Evolutionary conservation across 2,113 vertebrate species (phyloP).

Genomic region (Emydocephalus ijimae): DNA sequence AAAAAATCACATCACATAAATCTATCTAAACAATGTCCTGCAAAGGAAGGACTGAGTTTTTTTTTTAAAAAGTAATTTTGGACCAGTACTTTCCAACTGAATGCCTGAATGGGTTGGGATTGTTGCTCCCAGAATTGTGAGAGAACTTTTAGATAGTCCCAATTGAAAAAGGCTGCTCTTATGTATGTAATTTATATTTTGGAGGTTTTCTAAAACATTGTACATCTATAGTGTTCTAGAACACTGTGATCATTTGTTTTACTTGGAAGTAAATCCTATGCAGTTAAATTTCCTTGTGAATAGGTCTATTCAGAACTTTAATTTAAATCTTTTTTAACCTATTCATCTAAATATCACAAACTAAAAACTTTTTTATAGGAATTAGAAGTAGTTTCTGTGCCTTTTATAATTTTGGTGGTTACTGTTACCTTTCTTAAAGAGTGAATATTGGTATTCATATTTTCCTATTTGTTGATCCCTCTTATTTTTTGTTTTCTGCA

Average conservation of each 20-base stretch:
- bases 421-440: neutral
- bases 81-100: neutral
- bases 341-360: neutral
- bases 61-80: neutral
- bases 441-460: neutral
- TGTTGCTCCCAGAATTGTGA: neutral
- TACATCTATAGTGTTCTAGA: neutral
- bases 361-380: neutral
- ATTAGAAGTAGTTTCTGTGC: neutral
- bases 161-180: neutral
- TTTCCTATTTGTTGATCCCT: neutral
- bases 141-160: neutral
- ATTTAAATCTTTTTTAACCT: neutral
- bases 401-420: neutral
- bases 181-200: neutral
- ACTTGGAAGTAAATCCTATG: neutral
- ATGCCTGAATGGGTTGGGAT: neutral
- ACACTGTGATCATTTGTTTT: neutral
- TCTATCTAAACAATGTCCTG: neutral
- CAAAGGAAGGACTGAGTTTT: neutral
- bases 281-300: neutral
- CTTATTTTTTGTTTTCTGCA: neutral
- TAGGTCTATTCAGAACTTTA: neutral
- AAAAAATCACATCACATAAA: neutral
- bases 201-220: neutral